phyloP scores from a whole-genome alignment of 2,113 vertebrate species.

The Takifugu bimaculatus region DNA sequence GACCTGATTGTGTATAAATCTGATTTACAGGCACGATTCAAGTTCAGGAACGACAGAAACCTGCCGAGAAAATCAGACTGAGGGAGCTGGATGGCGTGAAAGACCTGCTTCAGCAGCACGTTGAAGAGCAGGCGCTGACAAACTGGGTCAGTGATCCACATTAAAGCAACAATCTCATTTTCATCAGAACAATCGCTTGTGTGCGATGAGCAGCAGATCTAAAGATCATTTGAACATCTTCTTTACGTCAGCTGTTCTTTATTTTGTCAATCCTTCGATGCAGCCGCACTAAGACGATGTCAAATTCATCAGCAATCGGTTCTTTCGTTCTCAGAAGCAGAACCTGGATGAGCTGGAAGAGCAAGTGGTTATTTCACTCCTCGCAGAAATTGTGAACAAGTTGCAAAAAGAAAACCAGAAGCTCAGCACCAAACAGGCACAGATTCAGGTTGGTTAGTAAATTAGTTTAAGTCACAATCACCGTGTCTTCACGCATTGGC shows the following conservation, averaged over 20 bases:
- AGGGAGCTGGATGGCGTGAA: slow-evolving; percentile 69
- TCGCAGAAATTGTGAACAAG: slow-evolving; percentile 63
- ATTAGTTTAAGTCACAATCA: too few relatives aligned
- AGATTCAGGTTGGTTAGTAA: slow-evolving; percentile 61
- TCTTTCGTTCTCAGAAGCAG: neutral
- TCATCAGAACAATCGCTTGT: neutral
- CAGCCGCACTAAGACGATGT: neutral
- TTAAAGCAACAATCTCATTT: neutral
- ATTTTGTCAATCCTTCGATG: too few relatives aligned
- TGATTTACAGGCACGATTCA: slow-evolving; percentile 80
- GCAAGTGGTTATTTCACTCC: slow-evolving; percentile 48
- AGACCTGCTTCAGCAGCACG: slow-evolving; percentile 73
- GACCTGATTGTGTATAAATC: neutral
- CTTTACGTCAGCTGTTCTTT: too few relatives aligned
- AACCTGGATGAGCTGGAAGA: slow-evolving; percentile 3
- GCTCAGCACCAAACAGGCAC: slow-evolving; percentile 51
- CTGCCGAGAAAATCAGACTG: slow-evolving; percentile 72
- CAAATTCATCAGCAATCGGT: neutral
- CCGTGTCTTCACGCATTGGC: too few relatives aligned
- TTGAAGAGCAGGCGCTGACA: slow-evolving; percentile 54
- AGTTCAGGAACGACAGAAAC: slow-evolving; percentile 79
- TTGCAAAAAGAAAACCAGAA: slow-evolving; percentile 70
- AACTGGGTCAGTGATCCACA: slow-evolving; percentile 65
- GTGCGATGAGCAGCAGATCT: too few relatives aligned
- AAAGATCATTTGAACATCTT: too few relatives aligned